A percentile compares a stretch with the other conserved stretches of the same genome.
These are phyloP conservation scores for Aplodontia rufa DNA, from an alignment of 2,113 vertebrate species.

Conservation along the genomic window DNA sequence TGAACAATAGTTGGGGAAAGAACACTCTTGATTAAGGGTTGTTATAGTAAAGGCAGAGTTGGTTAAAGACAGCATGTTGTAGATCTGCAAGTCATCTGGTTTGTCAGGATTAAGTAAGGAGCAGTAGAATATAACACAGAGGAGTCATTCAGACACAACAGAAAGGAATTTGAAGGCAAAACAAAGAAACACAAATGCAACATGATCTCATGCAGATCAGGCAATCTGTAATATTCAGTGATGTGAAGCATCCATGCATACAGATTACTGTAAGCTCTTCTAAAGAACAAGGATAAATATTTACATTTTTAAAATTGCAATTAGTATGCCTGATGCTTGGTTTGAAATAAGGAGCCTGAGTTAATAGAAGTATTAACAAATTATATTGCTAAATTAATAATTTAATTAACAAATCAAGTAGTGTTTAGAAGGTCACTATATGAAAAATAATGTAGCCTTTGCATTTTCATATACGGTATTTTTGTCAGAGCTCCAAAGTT, in stretches of 20 bases:
- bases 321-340: background rate
- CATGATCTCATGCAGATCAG: background rate
- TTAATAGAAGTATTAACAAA: background rate
- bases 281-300: background rate
- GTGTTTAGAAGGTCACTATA: background rate
- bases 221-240: background rate
- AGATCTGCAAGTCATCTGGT: background rate
- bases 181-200: background rate
- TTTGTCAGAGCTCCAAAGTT: slow-evolving; percentile 11
- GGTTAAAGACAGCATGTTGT: background rate
- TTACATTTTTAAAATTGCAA: too few species aligned
- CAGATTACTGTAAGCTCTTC: background rate
- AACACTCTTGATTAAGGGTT: background rate
- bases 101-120: background rate
- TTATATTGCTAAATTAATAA: background rate
- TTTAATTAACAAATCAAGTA: slow-evolving; percentile 4
- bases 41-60: background rate
- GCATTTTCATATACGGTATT: background rate
- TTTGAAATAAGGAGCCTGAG: background rate
- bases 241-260: background rate
- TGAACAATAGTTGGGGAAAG: background rate
- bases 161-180: background rate
- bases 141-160: background rate
- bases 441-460: background rate
- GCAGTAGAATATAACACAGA: background rate